Conservation (phyloP, 2,113 vertebrate species). For the Steatornis caripensis region DNA sequence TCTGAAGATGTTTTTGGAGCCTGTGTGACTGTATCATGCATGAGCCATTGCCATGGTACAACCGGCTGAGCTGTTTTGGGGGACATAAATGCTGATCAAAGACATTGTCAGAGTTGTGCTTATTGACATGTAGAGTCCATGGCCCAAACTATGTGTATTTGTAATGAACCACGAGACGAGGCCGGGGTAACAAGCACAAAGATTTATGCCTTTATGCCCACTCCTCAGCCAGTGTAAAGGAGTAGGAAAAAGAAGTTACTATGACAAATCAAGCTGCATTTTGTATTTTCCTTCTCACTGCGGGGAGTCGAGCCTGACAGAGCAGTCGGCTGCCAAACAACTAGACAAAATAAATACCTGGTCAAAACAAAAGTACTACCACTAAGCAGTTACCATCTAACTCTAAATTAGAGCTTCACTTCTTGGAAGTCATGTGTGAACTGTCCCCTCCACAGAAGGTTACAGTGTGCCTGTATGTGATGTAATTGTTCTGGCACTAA, state of each 20-base stretch:
- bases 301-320: background rate
- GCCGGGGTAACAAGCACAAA: background rate
- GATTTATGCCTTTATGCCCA: background rate
- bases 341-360: background rate
- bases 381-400: background rate
- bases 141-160: background rate
- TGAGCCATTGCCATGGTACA: background rate
- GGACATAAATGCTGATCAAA: background rate
- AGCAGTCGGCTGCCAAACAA: background rate
- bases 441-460: background rate
- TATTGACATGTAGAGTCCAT: background rate
- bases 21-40: background rate
- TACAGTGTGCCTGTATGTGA: background rate
- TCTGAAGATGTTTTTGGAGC: background rate
- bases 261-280: background rate
- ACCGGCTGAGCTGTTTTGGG: background rate
- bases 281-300: background rate
- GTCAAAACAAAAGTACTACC: background rate
- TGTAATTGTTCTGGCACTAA: background rate
- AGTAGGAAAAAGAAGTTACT: background rate
- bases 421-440: background rate
- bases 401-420: background rate
- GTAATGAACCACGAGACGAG: fast-evolving
- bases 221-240: background rate
- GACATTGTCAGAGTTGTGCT: background rate